These are phyloP conservation scores for Tipula confusa DNA, from an alignment of 2,888 invertebrate genomes.

Conservation along the genomic window DNA sequence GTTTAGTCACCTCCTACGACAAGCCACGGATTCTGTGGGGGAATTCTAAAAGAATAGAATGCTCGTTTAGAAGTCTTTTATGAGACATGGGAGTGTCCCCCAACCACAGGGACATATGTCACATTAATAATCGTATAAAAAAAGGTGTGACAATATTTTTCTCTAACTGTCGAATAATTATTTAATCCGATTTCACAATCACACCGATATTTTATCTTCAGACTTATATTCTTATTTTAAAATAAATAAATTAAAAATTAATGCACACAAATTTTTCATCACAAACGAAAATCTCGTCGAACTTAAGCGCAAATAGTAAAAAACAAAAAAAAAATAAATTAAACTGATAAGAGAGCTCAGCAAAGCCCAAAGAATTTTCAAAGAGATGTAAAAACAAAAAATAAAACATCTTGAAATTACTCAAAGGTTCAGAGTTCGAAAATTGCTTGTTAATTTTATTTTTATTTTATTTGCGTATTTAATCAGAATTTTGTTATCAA, in stretches of 20 bases:
- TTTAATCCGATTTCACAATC: neutral
- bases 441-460: constrained; percentile 25
- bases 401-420: neutral
- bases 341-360: neutral
- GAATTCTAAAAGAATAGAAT: too few relatives aligned
- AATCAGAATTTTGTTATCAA: neutral
- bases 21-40: too few relatives aligned
- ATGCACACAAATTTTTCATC: neutral
- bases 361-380: neutral
- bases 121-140: too few relatives aligned
- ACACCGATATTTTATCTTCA: neutral
- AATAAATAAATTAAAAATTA: neutral
- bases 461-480: constrained; percentile 20
- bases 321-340: neutral
- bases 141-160: too few relatives aligned
- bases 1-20: too few relatives aligned
- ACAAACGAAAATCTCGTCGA: neutral
- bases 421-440: constrained; percentile 20
- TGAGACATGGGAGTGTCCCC: too few relatives aligned
- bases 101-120: too few relatives aligned
- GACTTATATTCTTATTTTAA: neutral
- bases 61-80: too few relatives aligned
- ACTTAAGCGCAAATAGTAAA: neutral
- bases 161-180: too few relatives aligned
- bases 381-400: neutral